Evolutionary conservation across 2,113 vertebrate species (phyloP).

Genomic region (Poeciliopsis retropinna): DNA sequence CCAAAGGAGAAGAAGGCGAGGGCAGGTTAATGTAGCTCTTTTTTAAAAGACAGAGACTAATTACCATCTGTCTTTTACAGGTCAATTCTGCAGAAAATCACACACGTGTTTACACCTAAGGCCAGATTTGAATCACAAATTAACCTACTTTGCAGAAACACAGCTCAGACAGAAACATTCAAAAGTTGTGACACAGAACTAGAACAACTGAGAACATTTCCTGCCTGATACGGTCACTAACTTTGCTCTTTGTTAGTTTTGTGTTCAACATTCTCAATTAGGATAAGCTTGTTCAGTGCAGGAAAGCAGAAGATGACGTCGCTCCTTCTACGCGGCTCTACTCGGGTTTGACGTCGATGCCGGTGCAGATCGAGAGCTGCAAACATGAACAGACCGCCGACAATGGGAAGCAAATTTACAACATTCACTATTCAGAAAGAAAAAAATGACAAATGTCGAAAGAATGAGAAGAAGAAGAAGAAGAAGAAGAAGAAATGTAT

Average conservation of each 20-base stretch:
- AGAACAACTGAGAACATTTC: neutral
- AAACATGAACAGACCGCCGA: constrained; percentile 6
- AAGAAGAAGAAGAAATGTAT: no score
- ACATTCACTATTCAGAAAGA: neutral
- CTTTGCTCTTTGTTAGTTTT: constrained; percentile 24
- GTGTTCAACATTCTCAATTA: constrained; percentile 22
- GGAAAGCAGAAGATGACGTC: constrained; percentile 6
- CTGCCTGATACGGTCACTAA: neutral
- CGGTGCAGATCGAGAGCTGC: neutral
- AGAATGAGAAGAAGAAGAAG: no score
- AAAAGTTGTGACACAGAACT: neutral
- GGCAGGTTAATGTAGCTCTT: no score
- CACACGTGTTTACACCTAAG: no score
- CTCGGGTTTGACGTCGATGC: constrained; percentile 16
- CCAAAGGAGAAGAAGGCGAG: no score
- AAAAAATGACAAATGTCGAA: neutral
- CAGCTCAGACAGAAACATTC: no score
- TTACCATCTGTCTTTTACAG: no score
- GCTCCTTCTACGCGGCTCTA: neutral
- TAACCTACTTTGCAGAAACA: no score
- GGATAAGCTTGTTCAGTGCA: constrained; percentile 13
- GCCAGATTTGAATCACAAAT: no score
- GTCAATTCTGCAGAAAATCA: no score
- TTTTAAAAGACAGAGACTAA: no score
- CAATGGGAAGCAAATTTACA: neutral